Conservation (phyloP, 1,140 invertebrate species). For the Scylla paramamosain region DNA sequence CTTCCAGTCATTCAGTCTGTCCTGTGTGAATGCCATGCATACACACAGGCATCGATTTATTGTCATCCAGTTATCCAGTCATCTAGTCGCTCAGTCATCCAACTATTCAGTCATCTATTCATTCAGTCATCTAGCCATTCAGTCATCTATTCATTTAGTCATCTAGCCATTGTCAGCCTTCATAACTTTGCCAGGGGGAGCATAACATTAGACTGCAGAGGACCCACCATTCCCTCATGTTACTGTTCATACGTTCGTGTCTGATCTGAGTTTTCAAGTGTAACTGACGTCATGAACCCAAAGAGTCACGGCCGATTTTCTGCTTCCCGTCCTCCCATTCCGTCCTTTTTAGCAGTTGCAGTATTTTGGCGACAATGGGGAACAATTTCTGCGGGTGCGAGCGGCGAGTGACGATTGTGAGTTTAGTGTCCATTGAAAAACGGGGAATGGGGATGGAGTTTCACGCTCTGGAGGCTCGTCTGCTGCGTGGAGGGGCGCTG, state of each 20-base stretch:
- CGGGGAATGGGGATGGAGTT: neutral
- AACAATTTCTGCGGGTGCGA: neutral
- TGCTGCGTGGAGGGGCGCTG: neutral
- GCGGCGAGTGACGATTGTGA: neutral
- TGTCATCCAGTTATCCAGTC: too few species aligned
- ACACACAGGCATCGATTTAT: too few species aligned
- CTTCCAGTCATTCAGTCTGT: too few species aligned
- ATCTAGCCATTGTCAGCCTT: too few species aligned
- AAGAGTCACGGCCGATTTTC: neutral
- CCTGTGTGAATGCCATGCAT: too few species aligned
- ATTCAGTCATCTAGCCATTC: too few species aligned
- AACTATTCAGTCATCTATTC: too few species aligned
- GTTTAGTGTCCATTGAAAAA: neutral
- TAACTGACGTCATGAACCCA: neutral
- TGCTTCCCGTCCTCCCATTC: neutral
- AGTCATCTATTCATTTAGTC: too few species aligned
- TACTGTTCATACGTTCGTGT: neutral
- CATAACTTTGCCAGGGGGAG: too few species aligned
- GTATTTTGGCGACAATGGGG: constrained; percentile 1
- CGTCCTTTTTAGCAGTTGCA: neutral
- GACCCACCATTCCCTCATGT: neutral
- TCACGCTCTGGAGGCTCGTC: neutral
- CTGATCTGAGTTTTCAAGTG: neutral
- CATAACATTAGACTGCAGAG: too few species aligned
- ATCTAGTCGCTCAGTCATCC: too few species aligned